Conservation (phyloP, 1,140 invertebrate genomes). For the Ceratina japonica region DNA sequence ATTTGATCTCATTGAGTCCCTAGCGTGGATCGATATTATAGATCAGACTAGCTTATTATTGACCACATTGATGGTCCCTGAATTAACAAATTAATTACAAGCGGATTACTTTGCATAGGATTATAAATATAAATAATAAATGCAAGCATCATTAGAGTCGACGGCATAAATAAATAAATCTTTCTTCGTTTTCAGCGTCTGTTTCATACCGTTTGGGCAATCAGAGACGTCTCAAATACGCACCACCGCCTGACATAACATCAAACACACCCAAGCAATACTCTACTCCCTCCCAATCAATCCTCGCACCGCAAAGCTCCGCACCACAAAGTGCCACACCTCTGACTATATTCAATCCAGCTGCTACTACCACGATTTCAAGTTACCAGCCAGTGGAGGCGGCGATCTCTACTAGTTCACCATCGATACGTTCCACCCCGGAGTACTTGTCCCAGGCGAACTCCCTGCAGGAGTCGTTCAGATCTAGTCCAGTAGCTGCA, state of each 20-base stretch:
- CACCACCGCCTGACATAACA: constrained; percentile 73
- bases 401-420: constrained; percentile 44
- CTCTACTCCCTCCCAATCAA: constrained; percentile 19
- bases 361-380: constrained; percentile 28
- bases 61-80: too few species aligned
- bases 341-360: constrained; percentile 63
- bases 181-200: constrained; percentile 49
- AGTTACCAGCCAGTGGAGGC: neutral
- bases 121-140: too few species aligned
- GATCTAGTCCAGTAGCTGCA: constrained; percentile 61
- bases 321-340: constrained; percentile 25
- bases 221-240: constrained; percentile 75
- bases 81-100: too few species aligned
- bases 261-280: constrained; percentile 47
- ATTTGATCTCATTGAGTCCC: too few species aligned
- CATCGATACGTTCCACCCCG: constrained; percentile 46
- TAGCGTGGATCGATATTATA: too few species aligned
- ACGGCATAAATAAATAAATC: neutral
- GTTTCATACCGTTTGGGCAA: constrained; percentile 74
- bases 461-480: constrained; percentile 63
- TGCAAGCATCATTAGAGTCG: too few species aligned
- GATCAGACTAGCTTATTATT: too few species aligned
- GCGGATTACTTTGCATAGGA: too few species aligned
- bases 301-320: constrained; percentile 21
- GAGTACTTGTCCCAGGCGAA: constrained; percentile 48